These are phyloP conservation scores for Ophiodon elongatus DNA, from an alignment of 2,113 vertebrate genomes.

Conservation along the genomic window DNA sequence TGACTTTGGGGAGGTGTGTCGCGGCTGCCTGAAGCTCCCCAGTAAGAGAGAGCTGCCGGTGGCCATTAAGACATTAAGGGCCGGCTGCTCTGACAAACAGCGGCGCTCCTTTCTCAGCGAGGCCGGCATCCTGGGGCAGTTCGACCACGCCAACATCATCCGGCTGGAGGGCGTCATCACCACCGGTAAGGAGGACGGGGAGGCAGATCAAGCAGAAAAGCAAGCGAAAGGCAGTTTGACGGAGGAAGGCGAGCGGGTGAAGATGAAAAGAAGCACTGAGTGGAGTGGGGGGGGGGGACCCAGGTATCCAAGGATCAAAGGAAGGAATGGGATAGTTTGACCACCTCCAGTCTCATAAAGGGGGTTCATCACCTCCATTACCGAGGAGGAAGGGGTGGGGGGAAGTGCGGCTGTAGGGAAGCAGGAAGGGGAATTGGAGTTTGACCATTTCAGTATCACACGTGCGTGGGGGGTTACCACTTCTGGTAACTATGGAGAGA, in stretches of 20 bases:
- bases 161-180: slow-evolving; percentile 95
- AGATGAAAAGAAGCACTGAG: slow-evolving; percentile 18
- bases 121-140: slow-evolving; percentile 94
- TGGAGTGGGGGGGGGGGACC: no score
- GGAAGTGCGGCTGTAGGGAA: neutral
- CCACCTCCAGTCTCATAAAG: neutral
- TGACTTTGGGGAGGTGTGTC: slow-evolving; percentile 92
- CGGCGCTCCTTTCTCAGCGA: slow-evolving; percentile 90
- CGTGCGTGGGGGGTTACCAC: slow-evolving; percentile 11
- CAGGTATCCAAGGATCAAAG: slow-evolving; percentile 26
- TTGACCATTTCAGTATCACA: slow-evolving; percentile 29
- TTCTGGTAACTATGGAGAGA: neutral
- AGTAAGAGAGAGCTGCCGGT: slow-evolving; percentile 93
- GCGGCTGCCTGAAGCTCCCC: slow-evolving; percentile 92
- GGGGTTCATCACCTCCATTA: slow-evolving; percentile 11
- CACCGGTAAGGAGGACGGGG: slow-evolving; percentile 82
- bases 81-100: slow-evolving; percentile 90
- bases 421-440: slow-evolving; percentile 5
- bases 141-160: slow-evolving; percentile 93
- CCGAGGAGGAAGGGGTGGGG: neutral
- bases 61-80: slow-evolving; percentile 90
- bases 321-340: slow-evolving; percentile 17
- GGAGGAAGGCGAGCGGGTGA: neutral
- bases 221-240: slow-evolving; percentile 5
- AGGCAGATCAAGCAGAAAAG: slow-evolving; percentile 9